Conservation (phyloP, 2,797 vertebrate species). For the Pseudopleuronectes americanus region DNA sequence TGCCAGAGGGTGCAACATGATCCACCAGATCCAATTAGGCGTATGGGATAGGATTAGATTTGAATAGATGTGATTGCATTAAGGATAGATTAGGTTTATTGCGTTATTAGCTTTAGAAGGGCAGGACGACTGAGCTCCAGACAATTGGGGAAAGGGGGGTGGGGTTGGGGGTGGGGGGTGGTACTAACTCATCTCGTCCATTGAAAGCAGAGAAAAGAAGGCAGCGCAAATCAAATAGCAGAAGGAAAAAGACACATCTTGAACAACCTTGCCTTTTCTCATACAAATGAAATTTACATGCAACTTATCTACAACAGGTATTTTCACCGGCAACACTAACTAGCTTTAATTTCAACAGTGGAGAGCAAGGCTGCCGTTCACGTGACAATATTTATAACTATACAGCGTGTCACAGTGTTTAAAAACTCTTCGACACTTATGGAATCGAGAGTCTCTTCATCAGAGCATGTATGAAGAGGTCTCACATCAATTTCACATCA, state of each 20-base stretch:
- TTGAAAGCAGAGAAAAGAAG: constrained; percentile 29
- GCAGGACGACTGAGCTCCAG: constrained; percentile 50
- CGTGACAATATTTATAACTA: not conserved
- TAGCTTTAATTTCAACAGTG: constrained; percentile 7
- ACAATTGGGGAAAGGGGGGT: constrained; percentile 37
- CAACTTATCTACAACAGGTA: constrained; percentile 3
- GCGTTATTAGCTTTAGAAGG: constrained; percentile 72
- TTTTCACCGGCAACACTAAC: constrained; percentile 6
- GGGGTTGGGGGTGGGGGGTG: constrained; percentile 6
- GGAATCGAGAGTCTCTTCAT: too few relatives aligned
- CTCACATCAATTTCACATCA: too few relatives aligned
- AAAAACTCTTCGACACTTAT: too few relatives aligned
- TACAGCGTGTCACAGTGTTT: not conserved
- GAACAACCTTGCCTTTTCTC: not conserved
- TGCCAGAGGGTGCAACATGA: constrained; percentile 72
- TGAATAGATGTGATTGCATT: constrained; percentile 78
- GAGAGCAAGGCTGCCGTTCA: not conserved
- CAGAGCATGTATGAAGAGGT: too few relatives aligned
- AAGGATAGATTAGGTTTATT: constrained; percentile 73
- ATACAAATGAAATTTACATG: constrained; percentile 7
- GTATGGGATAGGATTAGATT: constrained; percentile 71
- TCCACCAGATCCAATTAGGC: constrained; percentile 76
- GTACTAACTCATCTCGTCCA: constrained; percentile 22
- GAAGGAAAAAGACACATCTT: constrained; percentile 1
- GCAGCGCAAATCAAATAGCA: constrained; percentile 5